Percentiles rank a stretch among this genome's conserved stretches.
phyloP scores from a whole-genome alignment of 1,140 invertebrate species.

The Megalopta genalis region DNA sequence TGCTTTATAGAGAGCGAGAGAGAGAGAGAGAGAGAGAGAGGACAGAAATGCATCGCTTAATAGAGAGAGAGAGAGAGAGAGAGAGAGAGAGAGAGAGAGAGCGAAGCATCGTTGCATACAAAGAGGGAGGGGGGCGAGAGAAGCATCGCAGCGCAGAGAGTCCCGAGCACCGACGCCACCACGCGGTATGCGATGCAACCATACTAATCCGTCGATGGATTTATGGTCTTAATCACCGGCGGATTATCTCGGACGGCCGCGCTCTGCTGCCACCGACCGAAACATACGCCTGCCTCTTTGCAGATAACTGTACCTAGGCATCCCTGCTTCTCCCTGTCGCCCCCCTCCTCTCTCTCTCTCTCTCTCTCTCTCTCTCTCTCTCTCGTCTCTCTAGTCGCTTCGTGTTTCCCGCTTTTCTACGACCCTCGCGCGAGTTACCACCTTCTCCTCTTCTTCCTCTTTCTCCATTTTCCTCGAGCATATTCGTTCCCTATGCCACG shows the following conservation, averaged over 20 bases:
- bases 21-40: too few species aligned
- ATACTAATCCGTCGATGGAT: slow-evolving; percentile 82
- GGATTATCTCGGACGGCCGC: slow-evolving; percentile 81
- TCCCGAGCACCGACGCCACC: slow-evolving; percentile 53
- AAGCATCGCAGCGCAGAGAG: slow-evolving; percentile 35
- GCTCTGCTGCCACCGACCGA: slow-evolving; percentile 74
- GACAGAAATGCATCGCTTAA: too few species aligned
- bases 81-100: not conserved
- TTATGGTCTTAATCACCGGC: slow-evolving; percentile 84
- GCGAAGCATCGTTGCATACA: not conserved
- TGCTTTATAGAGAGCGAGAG: too few species aligned
- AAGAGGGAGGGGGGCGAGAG: not conserved
- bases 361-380: not conserved
- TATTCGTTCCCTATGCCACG: not conserved
- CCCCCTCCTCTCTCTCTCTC: slow-evolving; percentile 10
- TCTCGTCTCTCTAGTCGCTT: too few species aligned
- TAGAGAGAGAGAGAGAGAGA: slow-evolving; percentile 11
- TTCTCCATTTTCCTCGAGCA: too few species aligned
- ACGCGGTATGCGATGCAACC: slow-evolving; percentile 74
- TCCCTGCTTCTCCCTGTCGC: slow-evolving; percentile 30
- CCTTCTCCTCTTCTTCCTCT: not conserved
- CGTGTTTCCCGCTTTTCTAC: not conserved
- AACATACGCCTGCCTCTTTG: slow-evolving; percentile 79
- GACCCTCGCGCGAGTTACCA: not conserved
- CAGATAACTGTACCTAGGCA: slow-evolving; percentile 73